These are phyloP conservation scores for Trichopria drosophilae DNA, from an alignment of 2,888 invertebrate species.

Conservation along the genomic window DNA sequence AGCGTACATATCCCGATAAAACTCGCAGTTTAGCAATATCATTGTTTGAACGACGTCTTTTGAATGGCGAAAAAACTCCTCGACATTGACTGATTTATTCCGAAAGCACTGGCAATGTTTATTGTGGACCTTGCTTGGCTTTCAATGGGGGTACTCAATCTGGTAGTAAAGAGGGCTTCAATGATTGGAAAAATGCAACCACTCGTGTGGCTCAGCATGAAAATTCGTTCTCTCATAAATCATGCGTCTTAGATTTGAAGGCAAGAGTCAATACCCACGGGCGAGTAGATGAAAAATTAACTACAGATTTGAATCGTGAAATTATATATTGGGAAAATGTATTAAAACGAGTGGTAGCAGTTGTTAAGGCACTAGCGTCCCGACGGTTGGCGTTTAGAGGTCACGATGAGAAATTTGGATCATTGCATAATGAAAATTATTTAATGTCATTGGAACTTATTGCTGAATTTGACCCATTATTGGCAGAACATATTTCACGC, in stretches of 20 bases:
- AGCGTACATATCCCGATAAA: constrained; percentile 24
- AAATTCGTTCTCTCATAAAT: constrained; percentile 26
- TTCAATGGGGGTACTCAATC: constrained; percentile 30
- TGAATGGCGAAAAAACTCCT: constrained; percentile 30
- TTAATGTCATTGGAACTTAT: constrained; percentile 41
- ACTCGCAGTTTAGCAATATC: constrained; percentile 24
- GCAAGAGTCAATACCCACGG: constrained; percentile 7
- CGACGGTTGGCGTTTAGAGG: constrained; percentile 39
- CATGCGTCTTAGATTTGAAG: constrained; percentile 19
- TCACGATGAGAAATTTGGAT: constrained; percentile 36
- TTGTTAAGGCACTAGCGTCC: constrained; percentile 34
- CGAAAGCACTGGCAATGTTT: constrained; percentile 24
- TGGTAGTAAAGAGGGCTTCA: constrained; percentile 27
- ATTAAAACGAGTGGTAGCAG: constrained; percentile 35
- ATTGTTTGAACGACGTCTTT: constrained; percentile 20
- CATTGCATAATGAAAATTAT: constrained; percentile 43
- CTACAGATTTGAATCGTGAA: constrained; percentile 14
- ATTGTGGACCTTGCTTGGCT: constrained; percentile 28
- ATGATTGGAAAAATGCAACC: constrained; percentile 31
- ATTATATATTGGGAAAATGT: constrained; percentile 39
- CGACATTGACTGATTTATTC: constrained; percentile 32
- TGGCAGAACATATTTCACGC: constrained; percentile 17
- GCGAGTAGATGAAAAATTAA: constrained; percentile 18
- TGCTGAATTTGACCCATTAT: constrained; percentile 37
- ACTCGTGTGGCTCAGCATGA: constrained; percentile 25